Percentiles rank a stretch among this genome's conserved stretches.
These are phyloP conservation scores for Syritta pipiens DNA, from an alignment of 2,888 invertebrate species.

Conservation along the genomic window DNA sequence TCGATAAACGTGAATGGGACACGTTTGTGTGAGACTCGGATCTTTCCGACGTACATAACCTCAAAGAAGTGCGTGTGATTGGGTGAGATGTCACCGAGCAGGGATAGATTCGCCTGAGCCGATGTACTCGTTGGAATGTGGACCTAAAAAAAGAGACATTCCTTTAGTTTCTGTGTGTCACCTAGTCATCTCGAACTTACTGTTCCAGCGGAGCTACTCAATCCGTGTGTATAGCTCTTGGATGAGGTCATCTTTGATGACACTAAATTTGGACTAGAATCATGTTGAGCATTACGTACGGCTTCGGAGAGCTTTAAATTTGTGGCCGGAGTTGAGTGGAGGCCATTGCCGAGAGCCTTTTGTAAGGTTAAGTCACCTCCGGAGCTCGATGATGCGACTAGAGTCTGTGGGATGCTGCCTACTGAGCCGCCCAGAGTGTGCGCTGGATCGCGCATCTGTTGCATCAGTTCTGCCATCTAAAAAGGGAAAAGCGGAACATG, in stretches of 20 bases:
- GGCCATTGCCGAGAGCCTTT: conserved; percentile 73
- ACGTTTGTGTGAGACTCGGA: conserved; percentile 91
- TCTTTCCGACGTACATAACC: conserved; percentile 94
- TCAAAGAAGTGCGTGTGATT: conserved; percentile 94
- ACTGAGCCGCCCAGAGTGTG: conserved; percentile 79
- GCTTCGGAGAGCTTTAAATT: conserved; percentile 78
- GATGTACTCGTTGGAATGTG: conserved; percentile 79
- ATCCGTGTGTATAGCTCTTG: conserved; percentile 79
- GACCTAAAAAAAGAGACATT: conserved; percentile 67
- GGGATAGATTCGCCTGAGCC: conserved; percentile 77
- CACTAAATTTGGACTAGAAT: conserved; percentile 77
- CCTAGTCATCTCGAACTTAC: conserved; percentile 70
- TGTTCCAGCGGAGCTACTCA: conserved; percentile 79
- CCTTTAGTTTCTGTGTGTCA: neutral
- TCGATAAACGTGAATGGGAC: conserved; percentile 92
- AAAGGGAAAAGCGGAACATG: conserved; percentile 45
- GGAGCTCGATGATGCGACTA: conserved; percentile 73
- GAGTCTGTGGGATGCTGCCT: conserved; percentile 78
- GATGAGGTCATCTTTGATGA: conserved; percentile 78
- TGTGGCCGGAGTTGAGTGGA: conserved; percentile 78
- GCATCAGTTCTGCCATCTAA: conserved; percentile 79
- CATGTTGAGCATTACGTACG: conserved; percentile 77
- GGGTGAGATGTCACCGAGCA: conserved; percentile 85
- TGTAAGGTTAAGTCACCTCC: conserved; percentile 72
- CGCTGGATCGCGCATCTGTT: conserved; percentile 79